A percentile compares a stretch with the other conserved stretches of the same genome.
These are phyloP conservation scores for Heliconius aoede DNA, from an alignment of 2,888 invertebrate species.

Conservation along the genomic window DNA sequence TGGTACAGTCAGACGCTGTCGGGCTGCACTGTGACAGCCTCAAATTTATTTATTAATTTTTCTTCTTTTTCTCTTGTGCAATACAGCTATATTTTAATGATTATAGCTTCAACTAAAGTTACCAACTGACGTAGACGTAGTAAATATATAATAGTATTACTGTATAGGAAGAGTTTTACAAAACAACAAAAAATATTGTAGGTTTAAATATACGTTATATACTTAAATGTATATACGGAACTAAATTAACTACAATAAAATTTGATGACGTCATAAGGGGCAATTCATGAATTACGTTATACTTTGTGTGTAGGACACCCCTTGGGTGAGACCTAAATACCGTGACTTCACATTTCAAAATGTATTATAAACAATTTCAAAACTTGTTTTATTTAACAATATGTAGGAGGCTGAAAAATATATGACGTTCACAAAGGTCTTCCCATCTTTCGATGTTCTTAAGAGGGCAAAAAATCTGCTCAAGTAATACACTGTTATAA, in stretches of 20 bases:
- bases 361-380: too few species aligned
- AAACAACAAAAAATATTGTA: not conserved
- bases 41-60: not conserved
- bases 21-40: not conserved
- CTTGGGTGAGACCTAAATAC: too few species aligned
- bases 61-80: conserved; percentile 10
- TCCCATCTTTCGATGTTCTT: too few species aligned
- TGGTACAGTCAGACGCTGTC: not conserved
- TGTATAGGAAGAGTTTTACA: not conserved
- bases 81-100: conserved; percentile 19
- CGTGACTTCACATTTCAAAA: too few species aligned
- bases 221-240: not conserved
- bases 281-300: not conserved
- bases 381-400: too few species aligned
- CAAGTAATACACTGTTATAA: not conserved
- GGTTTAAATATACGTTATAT: not conserved
- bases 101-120: conserved; percentile 43
- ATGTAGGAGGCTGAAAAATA: too few species aligned
- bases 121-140: conserved; percentile 41
- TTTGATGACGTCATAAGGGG: not conserved
- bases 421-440: too few species aligned
- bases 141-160: not conserved
- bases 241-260: not conserved
- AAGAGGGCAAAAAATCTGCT: not conserved
- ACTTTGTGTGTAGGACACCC: not conserved